Evolutionary conservation across 2,797 vertebrate species (phyloP), one percentile per base, ranked within the genome.

Genomic region (Onychomys leucogaster): DNA sequence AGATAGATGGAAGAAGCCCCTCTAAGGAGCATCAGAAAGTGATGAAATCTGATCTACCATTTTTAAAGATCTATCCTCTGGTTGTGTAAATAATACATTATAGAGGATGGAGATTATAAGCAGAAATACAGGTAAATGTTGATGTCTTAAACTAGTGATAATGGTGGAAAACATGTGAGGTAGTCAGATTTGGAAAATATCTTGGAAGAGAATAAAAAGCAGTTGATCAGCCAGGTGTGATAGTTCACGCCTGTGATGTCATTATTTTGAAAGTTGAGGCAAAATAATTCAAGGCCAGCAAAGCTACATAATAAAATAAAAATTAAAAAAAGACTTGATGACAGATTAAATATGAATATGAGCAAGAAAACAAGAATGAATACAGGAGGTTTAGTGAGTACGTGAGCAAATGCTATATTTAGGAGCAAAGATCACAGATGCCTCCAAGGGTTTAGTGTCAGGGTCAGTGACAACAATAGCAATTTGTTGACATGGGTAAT

Each of bases 351-450:
- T 87, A 21, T 93, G 23, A 52, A 2, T 86, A 3, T 95, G 73
- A 97, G 41, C 69, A 84, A 81, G 83, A 86, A 23, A 96, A 37
- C 94, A 71, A 85, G 71, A 89, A n/a, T 78, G 43, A 93, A 59
- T 76, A 52, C 5, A 32, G 34, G 49, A 59, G 1, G 76, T 95
- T 96, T n/a, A 6, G 25, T 91, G 76, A 94, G 59, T 84, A 91
- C 2, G 37, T 94, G 61, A 25, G 7, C 52, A 84, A 88, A 85
- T 59, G 29, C 59, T 67, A 7, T 8, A 41, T 81, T 88, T 32
- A 81, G 75, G 41, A 41, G 80, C 29, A 69, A 84, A 86, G 80
- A 76, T 93, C 91, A 46, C 49, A 90, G 43, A 81, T 63, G 49
- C 9, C 83, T 85, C 46, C 59, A 84, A 12, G 8, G 14, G 32